These are phyloP conservation scores for Triplophysa siluroides DNA, from an alignment of 2,113 vertebrate species.

Conservation along the genomic window DNA sequence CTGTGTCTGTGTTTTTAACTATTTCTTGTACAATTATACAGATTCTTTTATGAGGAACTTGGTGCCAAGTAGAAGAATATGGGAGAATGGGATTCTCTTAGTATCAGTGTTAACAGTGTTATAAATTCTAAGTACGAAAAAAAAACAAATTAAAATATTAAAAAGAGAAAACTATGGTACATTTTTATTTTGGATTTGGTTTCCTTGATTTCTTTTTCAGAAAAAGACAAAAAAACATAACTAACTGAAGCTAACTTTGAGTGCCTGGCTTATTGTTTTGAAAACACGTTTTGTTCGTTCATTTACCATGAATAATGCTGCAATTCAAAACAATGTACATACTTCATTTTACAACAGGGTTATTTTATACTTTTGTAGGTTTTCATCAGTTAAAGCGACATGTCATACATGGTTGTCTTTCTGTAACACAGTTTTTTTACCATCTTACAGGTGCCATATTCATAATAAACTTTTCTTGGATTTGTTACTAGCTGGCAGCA, in stretches of 20 bases:
- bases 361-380: conserved; percentile 98
- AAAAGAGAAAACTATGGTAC: conserved; percentile 98
- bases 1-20: conserved; percentile 99
- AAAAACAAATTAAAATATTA: conserved; percentile 95
- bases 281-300: conserved; percentile 78
- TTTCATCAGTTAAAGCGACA: conserved; percentile 84
- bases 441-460: conserved; percentile 99
- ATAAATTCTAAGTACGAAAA: conserved; percentile 92
- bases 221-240: conserved; percentile 66
- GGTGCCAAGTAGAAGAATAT: conserved; percentile 97
- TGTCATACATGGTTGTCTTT: conserved; percentile 96
- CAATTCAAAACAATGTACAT: conserved; percentile 96
- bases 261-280: conserved; percentile 84
- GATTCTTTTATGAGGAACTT: conserved; percentile 99
- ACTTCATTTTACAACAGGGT: conserved; percentile 98
- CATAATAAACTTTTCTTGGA: conserved; percentile 99
- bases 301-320: conserved; percentile 98
- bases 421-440: conserved; percentile 95
- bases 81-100: conserved; percentile 95
- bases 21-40: conserved; percentile 99
- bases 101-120: conserved; percentile 99
- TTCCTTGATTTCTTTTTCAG: conserved; percentile 78
- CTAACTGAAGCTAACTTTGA: conserved; percentile 99
- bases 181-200: conserved; percentile 78
- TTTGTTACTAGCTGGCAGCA: conserved; percentile 95